These are phyloP conservation scores for Alaudala cheleensis DNA, from an alignment of 2,113 vertebrate species.

Conservation along the genomic window DNA sequence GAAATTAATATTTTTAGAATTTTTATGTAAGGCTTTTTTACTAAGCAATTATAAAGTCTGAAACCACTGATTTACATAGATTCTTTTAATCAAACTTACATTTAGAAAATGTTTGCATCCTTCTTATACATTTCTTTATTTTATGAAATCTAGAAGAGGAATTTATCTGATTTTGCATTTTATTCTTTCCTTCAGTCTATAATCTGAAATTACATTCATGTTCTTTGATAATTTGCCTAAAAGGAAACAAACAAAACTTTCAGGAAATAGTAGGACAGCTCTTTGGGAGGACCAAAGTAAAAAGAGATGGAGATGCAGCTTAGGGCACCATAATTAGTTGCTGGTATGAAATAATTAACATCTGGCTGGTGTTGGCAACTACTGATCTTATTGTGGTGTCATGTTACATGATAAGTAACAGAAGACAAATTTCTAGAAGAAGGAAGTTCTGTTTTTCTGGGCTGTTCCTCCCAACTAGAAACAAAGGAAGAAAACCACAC, in stretches of 20 bases:
- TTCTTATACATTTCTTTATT: not conserved
- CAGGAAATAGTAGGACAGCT: not conserved
- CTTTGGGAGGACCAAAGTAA: not conserved
- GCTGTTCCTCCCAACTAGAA: not conserved
- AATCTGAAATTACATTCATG: not conserved
- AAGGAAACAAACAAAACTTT: slow-evolving; percentile 15
- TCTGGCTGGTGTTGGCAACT: not conserved
- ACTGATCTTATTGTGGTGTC: not conserved
- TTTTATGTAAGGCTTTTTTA: not conserved
- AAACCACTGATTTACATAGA: not conserved
- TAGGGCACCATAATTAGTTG: not conserved
- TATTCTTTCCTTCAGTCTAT: not conserved
- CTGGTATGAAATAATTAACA: slow-evolving; percentile 33
- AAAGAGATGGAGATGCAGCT: not conserved
- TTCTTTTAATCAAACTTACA: not conserved
- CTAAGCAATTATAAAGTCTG: not conserved
- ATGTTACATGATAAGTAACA: not conserved
- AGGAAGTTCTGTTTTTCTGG: not conserved
- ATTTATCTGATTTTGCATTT: not conserved
- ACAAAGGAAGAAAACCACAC: not conserved
- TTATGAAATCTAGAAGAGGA: not conserved
- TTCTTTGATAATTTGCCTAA: not conserved
- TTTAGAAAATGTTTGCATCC: not conserved
- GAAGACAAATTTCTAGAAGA: not conserved
- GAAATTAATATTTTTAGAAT: not conserved